A percentile compares a stretch with the other conserved stretches of the same genome.
Evolutionary conservation across 2,797 vertebrate genomes (phyloP).

Genomic region (Bucorvus abyssinicus): DNA sequence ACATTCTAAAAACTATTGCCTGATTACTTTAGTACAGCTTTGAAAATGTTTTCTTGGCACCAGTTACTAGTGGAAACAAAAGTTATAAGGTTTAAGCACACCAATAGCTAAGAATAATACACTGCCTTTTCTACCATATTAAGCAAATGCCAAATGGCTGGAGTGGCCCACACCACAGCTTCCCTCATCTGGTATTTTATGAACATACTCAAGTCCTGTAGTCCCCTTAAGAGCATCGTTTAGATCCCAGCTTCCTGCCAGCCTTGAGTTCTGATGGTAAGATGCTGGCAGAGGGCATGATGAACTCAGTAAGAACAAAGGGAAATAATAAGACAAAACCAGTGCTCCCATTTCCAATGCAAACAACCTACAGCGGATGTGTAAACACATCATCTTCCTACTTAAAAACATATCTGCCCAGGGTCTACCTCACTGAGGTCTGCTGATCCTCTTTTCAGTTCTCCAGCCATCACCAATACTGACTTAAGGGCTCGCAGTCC

Average conservation of each 20-base stretch:
- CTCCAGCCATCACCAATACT: constrained; percentile 95
- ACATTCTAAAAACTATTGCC: not conserved
- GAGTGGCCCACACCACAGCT: not conserved
- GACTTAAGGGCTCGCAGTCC: constrained; percentile 96
- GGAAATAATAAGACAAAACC: not conserved
- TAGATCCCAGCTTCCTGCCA: not conserved
- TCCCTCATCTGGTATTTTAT: not conserved
- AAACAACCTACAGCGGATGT: not conserved
- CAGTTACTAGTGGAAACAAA: not conserved
- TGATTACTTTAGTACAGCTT: not conserved
- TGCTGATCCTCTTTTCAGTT: constrained; percentile 90
- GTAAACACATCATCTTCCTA: not conserved
- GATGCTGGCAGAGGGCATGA: not conserved
- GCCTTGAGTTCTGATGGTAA: not conserved
- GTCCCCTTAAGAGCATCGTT: not conserved
- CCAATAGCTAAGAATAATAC: not conserved
- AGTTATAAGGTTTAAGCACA: not conserved
- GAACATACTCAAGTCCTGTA: not conserved
- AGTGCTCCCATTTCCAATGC: not conserved
- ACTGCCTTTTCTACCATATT: not conserved
- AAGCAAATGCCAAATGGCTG: not conserved
- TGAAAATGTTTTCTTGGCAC: not conserved
- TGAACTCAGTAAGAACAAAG: not conserved
- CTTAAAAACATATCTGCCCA: not conserved
- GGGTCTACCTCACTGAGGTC: constrained; percentile 87